Percentiles rank a stretch among this genome's conserved stretches.
Evolutionary conservation across 2,888 invertebrate genomes (phyloP).

Genomic region (Conomelus anceps): DNA sequence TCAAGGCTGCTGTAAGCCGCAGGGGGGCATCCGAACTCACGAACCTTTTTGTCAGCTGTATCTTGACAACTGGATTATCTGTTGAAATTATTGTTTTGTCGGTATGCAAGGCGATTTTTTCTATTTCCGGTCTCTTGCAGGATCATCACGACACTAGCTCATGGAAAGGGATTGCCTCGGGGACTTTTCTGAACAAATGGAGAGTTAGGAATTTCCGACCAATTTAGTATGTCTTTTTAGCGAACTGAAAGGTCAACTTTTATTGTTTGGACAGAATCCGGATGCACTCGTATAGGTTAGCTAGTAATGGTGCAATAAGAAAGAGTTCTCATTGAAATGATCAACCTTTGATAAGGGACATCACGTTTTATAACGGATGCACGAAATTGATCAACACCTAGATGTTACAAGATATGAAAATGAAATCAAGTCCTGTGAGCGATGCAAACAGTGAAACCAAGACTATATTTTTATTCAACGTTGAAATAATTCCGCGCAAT

Average conservation of each 20-base stretch:
- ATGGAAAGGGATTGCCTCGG: background rate
- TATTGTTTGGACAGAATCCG: background rate
- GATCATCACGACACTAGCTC: background rate
- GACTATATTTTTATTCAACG: no score
- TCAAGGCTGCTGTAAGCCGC: background rate
- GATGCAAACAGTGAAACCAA: no score
- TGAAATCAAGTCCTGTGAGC: no score
- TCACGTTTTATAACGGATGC: background rate
- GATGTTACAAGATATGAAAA: no score
- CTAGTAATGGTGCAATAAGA: background rate
- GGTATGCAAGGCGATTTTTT: background rate
- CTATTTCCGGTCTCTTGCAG: background rate
- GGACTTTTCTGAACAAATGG: background rate
- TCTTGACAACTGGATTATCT: background rate
- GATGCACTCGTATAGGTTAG: background rate
- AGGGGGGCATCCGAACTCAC: background rate
- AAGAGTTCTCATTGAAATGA: background rate
- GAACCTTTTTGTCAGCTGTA: background rate
- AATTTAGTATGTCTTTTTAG: background rate
- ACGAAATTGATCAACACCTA: no score
- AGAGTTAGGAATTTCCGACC: background rate
- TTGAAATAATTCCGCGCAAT: no score
- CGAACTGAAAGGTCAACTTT: background rate
- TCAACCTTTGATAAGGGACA: background rate
- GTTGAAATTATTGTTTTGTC: background rate